phyloP scores from a whole-genome alignment of 2,113 vertebrate genomes.

The Petromus typicus region DNA sequence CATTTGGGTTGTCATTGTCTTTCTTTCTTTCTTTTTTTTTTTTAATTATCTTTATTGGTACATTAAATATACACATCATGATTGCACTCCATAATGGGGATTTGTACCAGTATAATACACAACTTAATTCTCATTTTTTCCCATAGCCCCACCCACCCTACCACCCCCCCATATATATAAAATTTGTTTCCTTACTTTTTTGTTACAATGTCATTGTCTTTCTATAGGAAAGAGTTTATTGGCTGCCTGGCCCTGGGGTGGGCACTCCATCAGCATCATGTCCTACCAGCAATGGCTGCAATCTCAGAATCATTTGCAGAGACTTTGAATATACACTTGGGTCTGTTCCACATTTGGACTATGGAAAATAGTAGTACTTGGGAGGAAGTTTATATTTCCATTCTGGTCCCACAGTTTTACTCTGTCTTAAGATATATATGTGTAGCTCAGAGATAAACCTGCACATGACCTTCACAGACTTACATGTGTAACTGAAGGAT shows the following conservation, averaged over 20 bases:
- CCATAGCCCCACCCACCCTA: no score
- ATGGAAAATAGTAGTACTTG: neutral
- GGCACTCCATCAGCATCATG: neutral
- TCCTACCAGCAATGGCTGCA: neutral
- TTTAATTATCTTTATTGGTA: no score
- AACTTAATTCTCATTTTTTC: no score
- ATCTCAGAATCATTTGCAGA: neutral
- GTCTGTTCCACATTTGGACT: neutral
- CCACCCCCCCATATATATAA: no score
- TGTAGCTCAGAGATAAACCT: neutral
- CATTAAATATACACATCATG: no score
- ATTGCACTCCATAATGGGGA: no score
- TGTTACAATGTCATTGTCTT: no score
- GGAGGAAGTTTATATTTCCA: neutral
- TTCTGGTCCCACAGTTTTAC: neutral
- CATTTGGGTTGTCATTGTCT: no score
- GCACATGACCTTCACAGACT: neutral
- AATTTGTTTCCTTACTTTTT: no score
- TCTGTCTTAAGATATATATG: neutral
- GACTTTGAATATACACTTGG: neutral
- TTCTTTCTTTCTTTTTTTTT: no score
- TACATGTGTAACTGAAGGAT: neutral
- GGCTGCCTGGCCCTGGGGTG: neutral
- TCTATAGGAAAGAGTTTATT: neutral
- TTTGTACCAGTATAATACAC: no score